These are phyloP conservation scores for Sphaeramia orbicularis DNA, from an alignment of 2,797 vertebrate genomes.

Conservation along the genomic window DNA sequence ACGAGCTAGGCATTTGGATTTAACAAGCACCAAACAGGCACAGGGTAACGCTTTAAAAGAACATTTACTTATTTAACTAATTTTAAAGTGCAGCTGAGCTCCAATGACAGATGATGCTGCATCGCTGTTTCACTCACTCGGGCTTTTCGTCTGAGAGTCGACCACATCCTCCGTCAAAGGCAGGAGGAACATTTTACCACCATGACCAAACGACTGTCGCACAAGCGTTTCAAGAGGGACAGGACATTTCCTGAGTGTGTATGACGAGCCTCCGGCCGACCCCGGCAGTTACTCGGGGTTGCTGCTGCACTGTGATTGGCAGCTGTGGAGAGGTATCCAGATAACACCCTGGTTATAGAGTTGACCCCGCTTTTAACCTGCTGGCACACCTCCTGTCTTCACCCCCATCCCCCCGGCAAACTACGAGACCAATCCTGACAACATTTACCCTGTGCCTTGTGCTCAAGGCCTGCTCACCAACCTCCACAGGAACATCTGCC, in stretches of 20 bases:
- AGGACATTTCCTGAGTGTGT: slow-evolving; percentile 64
- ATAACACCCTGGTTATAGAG: slow-evolving; percentile 59
- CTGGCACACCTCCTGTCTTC: slow-evolving; percentile 60
- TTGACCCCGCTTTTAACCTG: slow-evolving; percentile 70
- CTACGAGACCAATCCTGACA: slow-evolving; percentile 33
- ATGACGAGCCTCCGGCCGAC: slow-evolving; percentile 27
- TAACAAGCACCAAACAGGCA: slow-evolving; percentile 58
- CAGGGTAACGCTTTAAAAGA: slow-evolving; percentile 48
- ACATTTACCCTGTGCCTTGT: slow-evolving; percentile 57
- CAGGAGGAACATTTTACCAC: slow-evolving; percentile 71
- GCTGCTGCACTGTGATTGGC: slow-evolving; percentile 54
- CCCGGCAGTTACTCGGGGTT: slow-evolving; percentile 16
- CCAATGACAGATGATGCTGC: slow-evolving; percentile 35
- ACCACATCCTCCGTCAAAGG: slow-evolving; percentile 72
- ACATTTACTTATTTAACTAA: slow-evolving; percentile 45
- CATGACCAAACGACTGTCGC: slow-evolving; percentile 62
- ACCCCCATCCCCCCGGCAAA: slow-evolving; percentile 25
- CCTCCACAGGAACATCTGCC: slow-evolving; percentile 53
- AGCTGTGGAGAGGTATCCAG: slow-evolving; percentile 59
- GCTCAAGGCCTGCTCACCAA: slow-evolving; percentile 33
- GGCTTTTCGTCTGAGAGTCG: slow-evolving; percentile 51
- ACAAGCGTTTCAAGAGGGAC: slow-evolving; percentile 42
- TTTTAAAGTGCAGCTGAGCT: slow-evolving; percentile 35
- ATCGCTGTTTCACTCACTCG: slow-evolving; percentile 42
- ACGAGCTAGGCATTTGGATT: slow-evolving; percentile 63